Evolutionary conservation across 2,888 invertebrate genomes (phyloP), one percentile per base, ranked within the genome.

Genomic region (Epistrophe eligans): DNA sequence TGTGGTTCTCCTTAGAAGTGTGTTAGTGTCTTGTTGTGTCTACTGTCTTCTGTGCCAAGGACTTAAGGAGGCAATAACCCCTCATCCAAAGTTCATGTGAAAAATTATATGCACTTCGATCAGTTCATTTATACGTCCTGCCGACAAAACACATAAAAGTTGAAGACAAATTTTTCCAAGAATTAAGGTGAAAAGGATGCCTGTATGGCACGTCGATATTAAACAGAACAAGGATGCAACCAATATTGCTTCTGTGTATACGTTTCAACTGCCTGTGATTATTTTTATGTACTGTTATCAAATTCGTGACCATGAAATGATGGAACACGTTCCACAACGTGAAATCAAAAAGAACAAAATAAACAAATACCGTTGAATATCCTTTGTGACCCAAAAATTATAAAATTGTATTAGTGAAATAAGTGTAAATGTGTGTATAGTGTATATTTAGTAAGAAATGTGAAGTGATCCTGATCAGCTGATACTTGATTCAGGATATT

Each of bases 41-140:
- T 67, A 90, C 89, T 90, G 90, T 89, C 83, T 89, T 88, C 89
- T 89, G 89, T 91, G 90, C 89, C 89, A 89, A 64, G 66, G 66
- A 67, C 35, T 35, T 6, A 19, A 72, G 79, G 38, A 70, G 81
- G 52, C 87, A 83, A 72, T 71, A 87, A 87, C 82, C 87, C 73
- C 60, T 81, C 7, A 28, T 40, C 38, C 24, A 32, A 48, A 81
- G 72, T 84, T 84, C 74, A 45, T 55, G 24, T 40, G 84, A 24
- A 76, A 66, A 71, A 50, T 62, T 89, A 10, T 4, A 84, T 77
- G 84, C 91, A 92, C 91, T 92, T 88, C 88, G 90, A 90, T 90
- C 90, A 89, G 88, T 89, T 70, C 90, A 57, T 88, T 2, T n/a
- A 38, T 38, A 11, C 32, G 48, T 50, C 19, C 48, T 48, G 15